Conservation (phyloP, 1,140 invertebrate genomes). For the Dinothrombium tinctorium region DNA sequence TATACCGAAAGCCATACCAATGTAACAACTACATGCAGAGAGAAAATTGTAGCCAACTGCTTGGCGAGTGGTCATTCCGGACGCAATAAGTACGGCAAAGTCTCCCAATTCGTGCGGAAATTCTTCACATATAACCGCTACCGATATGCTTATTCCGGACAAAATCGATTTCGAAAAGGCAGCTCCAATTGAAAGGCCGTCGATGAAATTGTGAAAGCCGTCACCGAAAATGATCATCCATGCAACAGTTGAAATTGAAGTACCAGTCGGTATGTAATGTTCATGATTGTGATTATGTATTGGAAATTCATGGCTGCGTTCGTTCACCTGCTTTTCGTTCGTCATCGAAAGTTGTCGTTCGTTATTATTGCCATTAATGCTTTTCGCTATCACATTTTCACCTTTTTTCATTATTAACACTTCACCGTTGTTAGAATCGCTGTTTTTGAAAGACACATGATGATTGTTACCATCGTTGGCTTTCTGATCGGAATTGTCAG, state of each 20-base stretch:
- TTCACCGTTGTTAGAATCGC: too few species aligned
- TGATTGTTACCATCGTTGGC: too few species aligned
- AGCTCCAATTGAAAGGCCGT: conserved; percentile 41
- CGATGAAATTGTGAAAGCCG: conserved; percentile 44
- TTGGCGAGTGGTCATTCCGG: conserved; percentile 35
- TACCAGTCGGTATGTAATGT: too few species aligned
- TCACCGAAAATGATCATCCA: conserved; percentile 51
- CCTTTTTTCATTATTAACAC: too few species aligned
- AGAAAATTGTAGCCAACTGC: conserved; percentile 41
- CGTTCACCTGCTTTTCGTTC: too few species aligned
- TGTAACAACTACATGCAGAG: conserved; percentile 38
- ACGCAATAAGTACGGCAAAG: conserved; percentile 39
- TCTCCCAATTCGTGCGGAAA: conserved; percentile 45
- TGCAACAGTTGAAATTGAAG: conserved; percentile 34
- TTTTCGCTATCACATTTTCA: too few species aligned
- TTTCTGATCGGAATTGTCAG: too few species aligned
- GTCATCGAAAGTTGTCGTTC: too few species aligned
- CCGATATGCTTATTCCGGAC: conserved; percentile 35
- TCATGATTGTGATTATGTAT: too few species aligned
- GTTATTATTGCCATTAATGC: too few species aligned
- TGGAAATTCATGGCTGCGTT: too few species aligned
- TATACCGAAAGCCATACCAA: conserved; percentile 34
- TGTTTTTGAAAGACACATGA: too few species aligned
- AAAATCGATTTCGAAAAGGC: conserved; percentile 35
- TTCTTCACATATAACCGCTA: conserved; percentile 44